Evolutionary conservation across 2,113 vertebrate genomes (phyloP), one percentile per base, ranked within the genome.

Genomic region (Syngnathus scovelli): DNA sequence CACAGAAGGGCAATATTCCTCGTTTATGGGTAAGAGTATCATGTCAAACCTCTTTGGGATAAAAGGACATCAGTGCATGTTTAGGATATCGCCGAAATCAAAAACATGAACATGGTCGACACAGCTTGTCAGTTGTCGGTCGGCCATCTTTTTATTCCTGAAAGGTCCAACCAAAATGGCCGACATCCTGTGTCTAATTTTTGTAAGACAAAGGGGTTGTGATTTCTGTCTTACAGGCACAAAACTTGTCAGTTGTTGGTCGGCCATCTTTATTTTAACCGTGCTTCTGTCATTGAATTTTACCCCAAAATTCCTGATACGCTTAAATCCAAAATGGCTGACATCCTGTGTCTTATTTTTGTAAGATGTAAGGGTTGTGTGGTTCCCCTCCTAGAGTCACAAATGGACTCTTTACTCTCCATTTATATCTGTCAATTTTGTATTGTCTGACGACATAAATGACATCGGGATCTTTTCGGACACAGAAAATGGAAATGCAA

Each of bases 1-100:
- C 77, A 72, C 59, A 56, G 69, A 44, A 78, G 68, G 70, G 64
- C 75, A 74, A 71, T n/a, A 19, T 59, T 68, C 75, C 72, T 74
- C 80, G 70, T 83, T 86, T 73, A 78, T 74, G 55, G 49, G 71
- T 52, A 44, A 51, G 7, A 37, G 0, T 15, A 18, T 37, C 27
- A 15, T 58, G 27, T 1, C 1, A 16, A 1, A 36, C 55, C 27
- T 18, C 6, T 58, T 27, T 2, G 2, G 27, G 55, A 16, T 16
- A 33, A 37, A 58, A 36, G 27, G 6, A 58, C 27, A 58, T 58
- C 11, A 36, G 16, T 58, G 27, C 23, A 58, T 58, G 12, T 36
- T 58, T 16, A 36, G 27, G 27, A 33, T 8, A 16, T n/a, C n/a
- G 5, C 7, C 16, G 36, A 52, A 16, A 52, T 52, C 19, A n/a